Evolutionary conservation across 2,113 vertebrate genomes (phyloP), one percentile per base, ranked within the genome.

Genomic region (Machaerirhynchus nigripectus): DNA sequence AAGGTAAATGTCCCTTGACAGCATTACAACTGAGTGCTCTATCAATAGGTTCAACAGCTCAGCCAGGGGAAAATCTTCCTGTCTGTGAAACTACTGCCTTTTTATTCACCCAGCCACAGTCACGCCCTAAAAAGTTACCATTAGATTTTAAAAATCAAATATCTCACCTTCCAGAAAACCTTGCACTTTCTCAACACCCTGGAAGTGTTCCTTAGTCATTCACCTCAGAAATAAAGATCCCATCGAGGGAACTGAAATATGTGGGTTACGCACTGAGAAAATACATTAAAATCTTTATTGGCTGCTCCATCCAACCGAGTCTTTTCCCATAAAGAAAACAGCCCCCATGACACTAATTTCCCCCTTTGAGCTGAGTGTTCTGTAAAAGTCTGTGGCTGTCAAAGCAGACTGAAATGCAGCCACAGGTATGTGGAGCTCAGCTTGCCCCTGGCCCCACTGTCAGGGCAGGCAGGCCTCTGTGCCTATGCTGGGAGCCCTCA

Each of bases 311-410:
- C 75, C 95, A 97, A 97, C 84, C 50, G 13, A 96, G 78, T 93
- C 78, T 97, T 96, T 97, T 94, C 55, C 92, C 90, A 85, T 95
- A 87, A 97, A 97, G 97, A 94, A 97, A 97, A 97, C 37, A 86
- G 91, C 83, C 76, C 96, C 90, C 76, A 3, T 97, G 97, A 95
- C 95, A 97, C 59, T 96, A 96, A 97, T 98, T 97, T 97, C 55
- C 35, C 35, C 47, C 79, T 96, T 95, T 78, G 49, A 97, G 87
- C 92, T 87, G 95, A 97, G 73, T 90, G 35, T 85, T 95, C 94
- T 90, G 78, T 90, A 81, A 79, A 96, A 95, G 76, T 87, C 90
- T 92, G 46, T 80, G 84, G 90, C 95, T 97, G 95, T 95, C 89
- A 97, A 94, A 95, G 91, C 68, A 87, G 94, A 49, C 75, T 91